phyloP scores from a whole-genome alignment of 2,797 vertebrate genomes.

The Melanogrammus aeglefinus region DNA sequence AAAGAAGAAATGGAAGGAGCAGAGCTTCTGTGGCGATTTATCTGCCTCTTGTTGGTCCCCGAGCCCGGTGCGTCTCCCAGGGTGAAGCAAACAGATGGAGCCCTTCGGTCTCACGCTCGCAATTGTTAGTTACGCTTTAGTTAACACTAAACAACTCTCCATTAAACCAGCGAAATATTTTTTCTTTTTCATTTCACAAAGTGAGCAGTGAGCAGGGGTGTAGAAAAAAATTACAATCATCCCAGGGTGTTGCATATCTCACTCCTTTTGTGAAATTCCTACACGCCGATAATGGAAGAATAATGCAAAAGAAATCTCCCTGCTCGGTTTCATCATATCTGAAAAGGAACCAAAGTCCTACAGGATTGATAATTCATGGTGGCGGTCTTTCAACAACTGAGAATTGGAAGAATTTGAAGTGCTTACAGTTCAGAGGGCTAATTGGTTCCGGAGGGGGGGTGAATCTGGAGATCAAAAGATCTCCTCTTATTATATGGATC shows the following conservation, averaged over 20 bases:
- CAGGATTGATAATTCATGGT: constrained; percentile 59
- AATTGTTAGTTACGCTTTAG: not conserved
- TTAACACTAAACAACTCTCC: not conserved
- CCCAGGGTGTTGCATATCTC: not conserved
- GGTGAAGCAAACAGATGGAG: not conserved
- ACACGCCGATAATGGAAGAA: not conserved
- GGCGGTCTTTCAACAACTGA: constrained; percentile 56
- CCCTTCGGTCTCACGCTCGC: not conserved
- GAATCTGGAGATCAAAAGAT: constrained; percentile 57
- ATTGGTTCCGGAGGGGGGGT: constrained; percentile 59
- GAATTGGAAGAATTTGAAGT: constrained; percentile 48
- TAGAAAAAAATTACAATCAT: not conserved
- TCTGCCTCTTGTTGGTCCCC: not conserved
- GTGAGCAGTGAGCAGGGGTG: not conserved
- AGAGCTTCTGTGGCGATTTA: not conserved
- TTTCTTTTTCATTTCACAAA: not conserved
- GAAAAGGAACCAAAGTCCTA: constrained; percentile 41
- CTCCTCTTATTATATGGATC: constrained; percentile 48
- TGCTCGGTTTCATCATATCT: not conserved
- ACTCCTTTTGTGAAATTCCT: not conserved
- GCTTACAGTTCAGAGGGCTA: constrained; percentile 54
- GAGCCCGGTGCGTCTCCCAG: not conserved
- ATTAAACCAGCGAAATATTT: not conserved
- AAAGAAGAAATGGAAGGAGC: not conserved
- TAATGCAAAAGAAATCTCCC: not conserved